phyloP scores from a whole-genome alignment of 1,140 invertebrate species.

The Mylabris phalerata region DNA sequence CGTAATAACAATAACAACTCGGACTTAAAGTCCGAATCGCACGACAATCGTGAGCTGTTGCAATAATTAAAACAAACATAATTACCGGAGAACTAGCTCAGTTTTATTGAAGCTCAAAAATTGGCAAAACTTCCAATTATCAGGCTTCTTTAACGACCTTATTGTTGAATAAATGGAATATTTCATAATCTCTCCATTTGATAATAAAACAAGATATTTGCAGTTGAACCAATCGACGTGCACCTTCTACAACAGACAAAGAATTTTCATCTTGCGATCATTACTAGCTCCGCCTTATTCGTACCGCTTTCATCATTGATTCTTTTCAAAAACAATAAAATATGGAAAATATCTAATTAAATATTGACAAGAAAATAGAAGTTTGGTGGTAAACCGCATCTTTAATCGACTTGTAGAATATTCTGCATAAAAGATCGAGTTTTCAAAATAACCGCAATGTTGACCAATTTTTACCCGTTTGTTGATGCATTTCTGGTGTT shows the following conservation, averaged over 20 bases:
- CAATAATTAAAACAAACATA: constrained; percentile 15
- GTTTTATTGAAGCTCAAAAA: constrained; percentile 1
- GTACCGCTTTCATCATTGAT: constrained; percentile 5
- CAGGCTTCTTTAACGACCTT: not conserved
- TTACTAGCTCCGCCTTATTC: constrained; percentile 14
- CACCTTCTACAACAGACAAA: constrained; percentile 10
- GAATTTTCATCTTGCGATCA: constrained; percentile 15
- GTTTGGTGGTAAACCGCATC: constrained; percentile 6
- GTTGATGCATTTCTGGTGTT: too few relatives aligned
- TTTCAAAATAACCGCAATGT: too few relatives aligned
- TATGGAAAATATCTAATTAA: not conserved
- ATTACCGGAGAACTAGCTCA: constrained; percentile 4
- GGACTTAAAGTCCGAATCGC: constrained; percentile 1
- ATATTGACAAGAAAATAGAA: not conserved
- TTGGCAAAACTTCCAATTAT: not conserved
- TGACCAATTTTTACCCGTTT: too few relatives aligned
- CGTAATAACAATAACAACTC: constrained; percentile 1
- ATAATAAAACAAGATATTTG: too few relatives aligned
- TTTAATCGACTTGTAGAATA: not conserved
- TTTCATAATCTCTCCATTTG: not conserved
- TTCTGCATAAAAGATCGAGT: too few relatives aligned
- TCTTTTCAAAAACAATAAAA: not conserved
- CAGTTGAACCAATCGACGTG: constrained; percentile 5
- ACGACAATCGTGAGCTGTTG: constrained; percentile 15
- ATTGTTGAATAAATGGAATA: not conserved